Percentiles rank a stretch among this genome's conserved stretches.
Evolutionary conservation across 2,113 vertebrate species (phyloP).

Genomic region (Stigmatopora argus): DNA sequence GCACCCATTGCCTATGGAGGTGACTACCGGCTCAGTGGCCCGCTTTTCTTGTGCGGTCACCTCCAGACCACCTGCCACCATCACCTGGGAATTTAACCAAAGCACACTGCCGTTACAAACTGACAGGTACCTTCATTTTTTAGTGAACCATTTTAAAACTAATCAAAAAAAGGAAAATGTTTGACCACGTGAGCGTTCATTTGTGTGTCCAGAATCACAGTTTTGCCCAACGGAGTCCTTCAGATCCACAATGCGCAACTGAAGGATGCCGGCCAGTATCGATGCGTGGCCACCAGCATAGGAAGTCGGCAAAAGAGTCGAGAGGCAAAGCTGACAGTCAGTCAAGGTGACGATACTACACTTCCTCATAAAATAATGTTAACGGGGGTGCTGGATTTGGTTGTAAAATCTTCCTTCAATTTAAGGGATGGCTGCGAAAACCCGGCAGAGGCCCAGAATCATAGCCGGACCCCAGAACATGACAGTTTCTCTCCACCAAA

Average conservation of each 20-base stretch:
- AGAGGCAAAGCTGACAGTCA: slow-evolving; percentile 80
- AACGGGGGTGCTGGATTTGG: background rate
- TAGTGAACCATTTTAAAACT: background rate
- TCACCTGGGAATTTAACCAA: slow-evolving; percentile 92
- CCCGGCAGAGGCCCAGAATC: slow-evolving; percentile 80
- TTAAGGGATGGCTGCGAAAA: slow-evolving; percentile 67
- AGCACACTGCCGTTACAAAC: slow-evolving; percentile 74
- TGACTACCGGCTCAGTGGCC: slow-evolving; percentile 80
- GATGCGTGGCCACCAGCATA: slow-evolving; percentile 81
- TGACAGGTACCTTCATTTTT: slow-evolving; percentile 74
- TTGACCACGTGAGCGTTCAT: background rate
- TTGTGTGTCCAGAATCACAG: slow-evolving; percentile 74
- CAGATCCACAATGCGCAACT: slow-evolving; percentile 83
- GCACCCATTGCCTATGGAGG: slow-evolving; percentile 77
- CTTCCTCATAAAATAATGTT: background rate
- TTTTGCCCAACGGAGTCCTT: slow-evolving; percentile 84
- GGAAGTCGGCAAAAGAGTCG: slow-evolving; percentile 76
- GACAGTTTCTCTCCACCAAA: slow-evolving; percentile 79
- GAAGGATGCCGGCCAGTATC: slow-evolving; percentile 82
- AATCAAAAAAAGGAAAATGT: background rate
- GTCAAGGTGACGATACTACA: slow-evolving; percentile 71
- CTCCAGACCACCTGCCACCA: slow-evolving; percentile 77
- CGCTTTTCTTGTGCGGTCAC: slow-evolving; percentile 84
- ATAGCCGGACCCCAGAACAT: slow-evolving; percentile 87
- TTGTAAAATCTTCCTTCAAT: slow-evolving; percentile 11